Evolutionary conservation across 2,888 invertebrate genomes (phyloP), one percentile per base, ranked within the genome.

Genomic region (Stenchaetothrips biformis): DNA sequence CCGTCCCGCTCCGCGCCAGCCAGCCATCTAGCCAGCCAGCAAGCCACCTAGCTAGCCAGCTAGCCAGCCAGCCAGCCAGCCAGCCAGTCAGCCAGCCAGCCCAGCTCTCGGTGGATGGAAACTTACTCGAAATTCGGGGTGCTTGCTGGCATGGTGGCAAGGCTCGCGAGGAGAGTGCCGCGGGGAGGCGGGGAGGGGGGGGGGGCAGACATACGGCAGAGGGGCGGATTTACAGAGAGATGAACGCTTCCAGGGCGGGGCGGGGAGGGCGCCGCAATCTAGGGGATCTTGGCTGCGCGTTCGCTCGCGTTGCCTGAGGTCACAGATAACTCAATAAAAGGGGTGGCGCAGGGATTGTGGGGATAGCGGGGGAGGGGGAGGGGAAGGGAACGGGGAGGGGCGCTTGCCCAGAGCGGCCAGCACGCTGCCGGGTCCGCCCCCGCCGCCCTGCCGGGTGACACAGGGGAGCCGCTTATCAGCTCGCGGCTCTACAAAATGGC

Each of bases 281-380:
- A 37, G 37, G 37, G 37, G 37, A 37, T 37, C 37, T 37, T 37
- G 37, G 37, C 67, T 25, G 21, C 67, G 67, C 37, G 37, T 37
- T 37, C 4, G 37, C 37, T 37, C 37, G 67, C 7, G 67, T 7
- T 21, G 67, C 67, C 53, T 16, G 53, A 53, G 67, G 67, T 21
- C 67, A 21, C 67, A 67, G 67, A 67, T 67, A 67, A 67, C 67
- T 67, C 67, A 67, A 67, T 67, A 67, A 67, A 67, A 67, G 67
- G 67, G 67, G n/a, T 18, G 67, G 9, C 0, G 67, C 59, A 18
- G 59, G 67, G 53, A 9, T 53, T 53, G 16, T 53, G 13, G 9
- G 53, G 53, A 16, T 53, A 16, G 53, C 9, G 13, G 53, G 16
- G 3, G 53, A 16, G 53, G 53, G 13, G 53, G 13, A 16, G 53